These are phyloP conservation scores for Orycteropus afer DNA, from an alignment of 2,113 vertebrate species.

Conservation along the genomic window DNA sequence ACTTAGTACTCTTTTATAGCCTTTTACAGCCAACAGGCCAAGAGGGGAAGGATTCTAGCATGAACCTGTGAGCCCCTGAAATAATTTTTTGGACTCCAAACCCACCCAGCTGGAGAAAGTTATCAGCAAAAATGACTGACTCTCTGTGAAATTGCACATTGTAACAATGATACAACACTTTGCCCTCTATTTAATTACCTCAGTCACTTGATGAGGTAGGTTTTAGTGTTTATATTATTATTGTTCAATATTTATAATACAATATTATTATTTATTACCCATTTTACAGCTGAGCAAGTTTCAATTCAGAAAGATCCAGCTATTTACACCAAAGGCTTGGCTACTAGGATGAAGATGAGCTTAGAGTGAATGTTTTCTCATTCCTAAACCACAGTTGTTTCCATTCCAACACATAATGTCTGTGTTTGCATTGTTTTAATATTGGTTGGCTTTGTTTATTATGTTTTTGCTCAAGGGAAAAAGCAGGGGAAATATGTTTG, in stretches of 20 bases:
- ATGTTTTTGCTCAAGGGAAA: not conserved
- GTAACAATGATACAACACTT: not conserved
- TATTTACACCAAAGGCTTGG: not conserved
- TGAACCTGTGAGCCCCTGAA: not conserved
- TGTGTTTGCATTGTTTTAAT: not conserved
- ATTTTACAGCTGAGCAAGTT: conserved; percentile 31
- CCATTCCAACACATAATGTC: not conserved
- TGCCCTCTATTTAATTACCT: not conserved
- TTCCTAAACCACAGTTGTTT: not conserved
- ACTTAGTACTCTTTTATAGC: not conserved
- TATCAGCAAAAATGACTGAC: not conserved
- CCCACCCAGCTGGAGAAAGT: not conserved
- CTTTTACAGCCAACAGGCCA: not conserved
- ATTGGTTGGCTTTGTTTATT: not conserved
- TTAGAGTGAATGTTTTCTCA: not conserved
- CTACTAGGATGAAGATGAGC: not conserved
- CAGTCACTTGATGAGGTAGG: not conserved
- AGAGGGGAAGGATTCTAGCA: not conserved
- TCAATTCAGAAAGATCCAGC: not conserved
- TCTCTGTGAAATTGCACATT: not conserved
- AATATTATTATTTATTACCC: not conserved
- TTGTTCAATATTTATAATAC: not conserved
- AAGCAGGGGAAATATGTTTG: not conserved
- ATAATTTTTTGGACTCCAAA: not conserved
- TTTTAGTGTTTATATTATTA: not conserved